A percentile compares a stretch with the other conserved stretches of the same genome.
These are phyloP conservation scores for Epinotia demarniana DNA, from an alignment of 2,888 invertebrate genomes.

Conservation along the genomic window DNA sequence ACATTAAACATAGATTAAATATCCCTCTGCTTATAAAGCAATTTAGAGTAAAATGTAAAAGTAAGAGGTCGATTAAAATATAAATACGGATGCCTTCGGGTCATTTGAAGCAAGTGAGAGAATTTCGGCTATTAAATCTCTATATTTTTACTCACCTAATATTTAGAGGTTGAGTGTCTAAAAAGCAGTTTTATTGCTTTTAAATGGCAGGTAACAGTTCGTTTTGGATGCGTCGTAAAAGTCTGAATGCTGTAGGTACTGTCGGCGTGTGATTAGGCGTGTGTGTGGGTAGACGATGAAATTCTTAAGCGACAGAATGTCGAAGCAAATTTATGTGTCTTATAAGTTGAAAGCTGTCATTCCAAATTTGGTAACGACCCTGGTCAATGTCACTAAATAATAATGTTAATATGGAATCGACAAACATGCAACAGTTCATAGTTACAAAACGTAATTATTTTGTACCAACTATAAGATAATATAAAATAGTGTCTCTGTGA, in stretches of 20 bases:
- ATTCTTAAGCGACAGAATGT: slow-evolving; percentile 41
- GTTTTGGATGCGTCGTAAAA: slow-evolving; percentile 67
- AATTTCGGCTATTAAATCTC: slow-evolving; percentile 74
- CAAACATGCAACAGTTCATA: neutral
- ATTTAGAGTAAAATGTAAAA: slow-evolving; percentile 58
- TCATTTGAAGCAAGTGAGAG: slow-evolving; percentile 54
- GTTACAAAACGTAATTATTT: no score
- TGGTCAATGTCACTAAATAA: neutral
- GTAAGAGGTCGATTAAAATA: slow-evolving; percentile 53
- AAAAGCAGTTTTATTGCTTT: slow-evolving; percentile 78
- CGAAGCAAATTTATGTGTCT: slow-evolving; percentile 39
- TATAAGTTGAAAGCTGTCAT: slow-evolving; percentile 17
- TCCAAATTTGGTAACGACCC: slow-evolving; percentile 18
- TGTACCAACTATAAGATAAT: no score
- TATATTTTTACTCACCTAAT: slow-evolving; percentile 76
- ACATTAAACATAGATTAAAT: slow-evolving; percentile 60
- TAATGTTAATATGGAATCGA: neutral
- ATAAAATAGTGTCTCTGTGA: no score
- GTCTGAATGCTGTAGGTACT: slow-evolving; percentile 51
- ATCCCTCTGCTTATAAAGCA: slow-evolving; percentile 65
- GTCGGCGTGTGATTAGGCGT: slow-evolving; percentile 52
- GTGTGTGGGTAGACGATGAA: slow-evolving; percentile 47
- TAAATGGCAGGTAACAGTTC: slow-evolving; percentile 76
- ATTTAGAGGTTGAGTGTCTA: slow-evolving; percentile 65
- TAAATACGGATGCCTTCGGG: slow-evolving; percentile 51